These are phyloP conservation scores for Mustela nigripes DNA, from an alignment of 2,113 vertebrate genomes.

Conservation along the genomic window DNA sequence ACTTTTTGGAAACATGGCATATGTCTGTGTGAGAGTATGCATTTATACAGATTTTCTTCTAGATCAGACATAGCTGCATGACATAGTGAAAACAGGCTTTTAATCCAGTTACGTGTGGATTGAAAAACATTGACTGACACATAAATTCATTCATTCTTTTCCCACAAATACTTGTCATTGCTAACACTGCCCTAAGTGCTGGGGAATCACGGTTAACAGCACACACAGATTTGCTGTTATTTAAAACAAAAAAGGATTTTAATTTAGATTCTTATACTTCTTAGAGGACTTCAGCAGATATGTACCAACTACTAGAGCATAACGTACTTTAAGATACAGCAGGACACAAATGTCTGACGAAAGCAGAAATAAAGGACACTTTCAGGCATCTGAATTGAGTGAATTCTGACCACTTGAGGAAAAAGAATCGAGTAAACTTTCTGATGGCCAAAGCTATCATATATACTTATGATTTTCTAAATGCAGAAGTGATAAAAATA, in stretches of 20 bases:
- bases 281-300: not conserved
- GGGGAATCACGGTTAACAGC: not conserved
- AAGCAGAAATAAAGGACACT: not conserved
- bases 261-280: conserved; percentile 42
- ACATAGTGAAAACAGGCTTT: not conserved
- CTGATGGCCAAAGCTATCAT: not conserved
- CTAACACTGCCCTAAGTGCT: not conserved
- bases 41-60: not conserved
- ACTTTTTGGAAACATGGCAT: not conserved
- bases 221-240: not conserved
- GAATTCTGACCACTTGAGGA: not conserved
- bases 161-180: not conserved
- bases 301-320: not conserved
- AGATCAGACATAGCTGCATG: not conserved
- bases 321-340: conserved; percentile 32
- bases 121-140: not conserved
- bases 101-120: not conserved
- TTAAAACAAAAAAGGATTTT: not conserved
- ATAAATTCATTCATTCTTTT: not conserved
- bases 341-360: not conserved
- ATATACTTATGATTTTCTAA: conserved; percentile 1
- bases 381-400: not conserved
- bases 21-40: not conserved
- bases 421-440: not conserved
- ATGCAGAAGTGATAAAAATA: not conserved